A percentile compares a stretch with the other conserved stretches of the same genome.
phyloP scores from a whole-genome alignment of 2,113 vertebrate species.

The Chloropsis cyanopogon region DNA sequence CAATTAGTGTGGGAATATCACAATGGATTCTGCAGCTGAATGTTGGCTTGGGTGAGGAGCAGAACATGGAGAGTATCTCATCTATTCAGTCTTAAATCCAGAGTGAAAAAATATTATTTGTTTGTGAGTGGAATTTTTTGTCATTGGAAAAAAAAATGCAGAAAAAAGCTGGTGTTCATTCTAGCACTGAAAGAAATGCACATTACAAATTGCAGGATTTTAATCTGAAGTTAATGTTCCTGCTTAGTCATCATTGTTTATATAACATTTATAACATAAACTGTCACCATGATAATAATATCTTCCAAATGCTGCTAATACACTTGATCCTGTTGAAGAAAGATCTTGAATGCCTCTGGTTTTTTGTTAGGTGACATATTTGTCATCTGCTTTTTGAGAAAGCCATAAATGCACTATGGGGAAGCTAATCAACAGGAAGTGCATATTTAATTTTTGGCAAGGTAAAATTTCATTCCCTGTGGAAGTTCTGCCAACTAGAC shows the following conservation, averaged over 20 bases:
- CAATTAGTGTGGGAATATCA: not conserved
- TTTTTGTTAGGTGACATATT: not conserved
- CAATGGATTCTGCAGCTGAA: not conserved
- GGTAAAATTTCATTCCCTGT: not conserved
- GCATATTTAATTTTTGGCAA: not conserved
- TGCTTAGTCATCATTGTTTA: not conserved
- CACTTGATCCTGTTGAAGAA: not conserved
- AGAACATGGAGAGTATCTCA: not conserved
- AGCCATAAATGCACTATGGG: not conserved
- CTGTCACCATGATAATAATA: not conserved
- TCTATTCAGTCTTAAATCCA: not conserved
- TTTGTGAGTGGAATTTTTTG: not conserved
- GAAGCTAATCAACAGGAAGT: not conserved
- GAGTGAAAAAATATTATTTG: not conserved
- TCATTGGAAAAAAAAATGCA: not conserved
- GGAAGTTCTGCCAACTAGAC: not conserved
- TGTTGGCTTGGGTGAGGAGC: not conserved
- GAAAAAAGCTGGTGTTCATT: not conserved
- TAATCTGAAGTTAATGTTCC: conserved; percentile 39
- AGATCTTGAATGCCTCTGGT: not conserved
- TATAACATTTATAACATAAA: not conserved
- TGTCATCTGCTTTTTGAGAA: not conserved
- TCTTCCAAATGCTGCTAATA: not conserved
- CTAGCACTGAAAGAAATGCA: not conserved
- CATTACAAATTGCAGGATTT: not conserved